Evolutionary conservation across 1,140 invertebrate species (phyloP).

Genomic region (Plectrocnemia conspersa): DNA sequence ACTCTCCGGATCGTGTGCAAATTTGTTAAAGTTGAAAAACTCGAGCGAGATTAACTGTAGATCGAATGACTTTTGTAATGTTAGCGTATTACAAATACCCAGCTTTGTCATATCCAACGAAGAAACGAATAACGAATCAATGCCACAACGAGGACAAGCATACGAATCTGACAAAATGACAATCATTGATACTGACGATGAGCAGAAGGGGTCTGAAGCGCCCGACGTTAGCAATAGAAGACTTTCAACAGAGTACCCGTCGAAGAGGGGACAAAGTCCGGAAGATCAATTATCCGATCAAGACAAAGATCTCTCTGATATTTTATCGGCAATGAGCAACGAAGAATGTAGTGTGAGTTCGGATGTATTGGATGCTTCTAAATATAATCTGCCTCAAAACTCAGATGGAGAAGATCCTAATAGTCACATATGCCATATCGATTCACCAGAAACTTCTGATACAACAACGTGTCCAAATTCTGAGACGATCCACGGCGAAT

Average conservation of each 20-base stretch:
- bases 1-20: conserved; percentile 48
- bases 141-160: conserved; percentile 42
- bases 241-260: conserved; percentile 25
- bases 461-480: conserved; percentile 59
- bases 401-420: conserved; percentile 50
- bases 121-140: conserved; percentile 39
- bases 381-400: conserved; percentile 43
- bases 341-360: conserved; percentile 64
- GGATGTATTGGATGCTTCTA: conserved; percentile 57
- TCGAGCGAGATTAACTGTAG: conserved; percentile 6
- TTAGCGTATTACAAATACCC: conserved; percentile 49
- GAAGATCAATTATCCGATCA: conserved; percentile 30
- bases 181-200: conserved; percentile 58
- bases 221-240: conserved; percentile 8
- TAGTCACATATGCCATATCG: conserved; percentile 68
- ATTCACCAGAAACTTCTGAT: conserved; percentile 75
- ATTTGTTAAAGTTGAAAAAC: conserved; percentile 41
- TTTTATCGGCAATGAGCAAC: conserved; percentile 62
- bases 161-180: conserved; percentile 57
- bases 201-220: conserved; percentile 25
- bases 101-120: conserved; percentile 49
- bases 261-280: conserved; percentile 22
- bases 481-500: conserved; percentile 67
- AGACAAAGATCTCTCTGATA: conserved; percentile 50
- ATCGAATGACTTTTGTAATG: conserved; percentile 41